Evolutionary conservation across 1,140 invertebrate genomes (phyloP).

Genomic region (Diorhabda sublineata): DNA sequence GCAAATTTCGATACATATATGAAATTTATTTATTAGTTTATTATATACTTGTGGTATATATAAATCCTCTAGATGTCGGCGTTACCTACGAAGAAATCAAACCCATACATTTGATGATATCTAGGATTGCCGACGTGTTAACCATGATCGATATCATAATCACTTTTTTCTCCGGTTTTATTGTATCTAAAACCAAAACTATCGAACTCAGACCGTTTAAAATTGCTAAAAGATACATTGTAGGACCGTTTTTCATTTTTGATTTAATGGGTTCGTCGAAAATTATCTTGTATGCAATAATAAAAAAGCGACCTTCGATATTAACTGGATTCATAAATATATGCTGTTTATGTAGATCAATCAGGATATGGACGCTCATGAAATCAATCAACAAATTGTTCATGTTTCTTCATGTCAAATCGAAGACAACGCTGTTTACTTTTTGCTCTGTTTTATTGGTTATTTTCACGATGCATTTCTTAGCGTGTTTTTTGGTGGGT

Average conservation of each 20-base stretch:
- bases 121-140: not conserved
- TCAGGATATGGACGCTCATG: not conserved
- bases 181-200: not conserved
- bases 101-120: not conserved
- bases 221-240: not conserved
- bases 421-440: not conserved
- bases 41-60: not conserved
- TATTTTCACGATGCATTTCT: not conserved
- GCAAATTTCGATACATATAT: not conserved
- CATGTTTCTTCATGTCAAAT: not conserved
- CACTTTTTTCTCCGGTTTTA: not conserved
- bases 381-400: not conserved
- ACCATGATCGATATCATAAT: not conserved
- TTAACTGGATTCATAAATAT: not conserved
- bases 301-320: not conserved
- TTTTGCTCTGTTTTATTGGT: not conserved
- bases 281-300: not conserved
- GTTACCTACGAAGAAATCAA: not conserved
- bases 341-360: not conserved
- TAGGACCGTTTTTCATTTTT: not conserved
- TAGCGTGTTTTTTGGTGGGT: not conserved
- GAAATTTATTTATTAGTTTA: not conserved
- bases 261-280: not conserved
- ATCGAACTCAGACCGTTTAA: not conserved
- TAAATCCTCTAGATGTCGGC: not conserved